Evolutionary conservation across 2,797 vertebrate genomes (phyloP).

Genomic region (Danionella dracula): DNA sequence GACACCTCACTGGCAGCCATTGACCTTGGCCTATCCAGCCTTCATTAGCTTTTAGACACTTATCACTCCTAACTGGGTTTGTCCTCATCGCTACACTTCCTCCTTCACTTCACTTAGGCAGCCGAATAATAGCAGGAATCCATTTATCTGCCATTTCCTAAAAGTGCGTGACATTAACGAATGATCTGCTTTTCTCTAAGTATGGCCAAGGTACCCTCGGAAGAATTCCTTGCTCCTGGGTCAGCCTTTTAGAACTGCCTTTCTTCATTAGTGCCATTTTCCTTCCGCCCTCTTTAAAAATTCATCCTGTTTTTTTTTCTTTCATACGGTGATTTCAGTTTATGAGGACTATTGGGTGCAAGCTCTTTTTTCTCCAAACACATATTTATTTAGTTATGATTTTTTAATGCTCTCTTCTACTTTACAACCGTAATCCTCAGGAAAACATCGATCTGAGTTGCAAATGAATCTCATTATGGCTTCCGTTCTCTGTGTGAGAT

Average conservation of each 20-base stretch:
- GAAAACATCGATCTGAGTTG: slow-evolving; percentile 75
- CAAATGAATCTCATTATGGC: slow-evolving; percentile 78
- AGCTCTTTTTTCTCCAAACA: slow-evolving; percentile 69
- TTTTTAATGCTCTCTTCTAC: slow-evolving; percentile 74
- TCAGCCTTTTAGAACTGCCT: slow-evolving; percentile 68
- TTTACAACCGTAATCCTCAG: slow-evolving; percentile 73
- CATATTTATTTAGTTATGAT: slow-evolving; percentile 79
- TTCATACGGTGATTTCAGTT: slow-evolving; percentile 59
- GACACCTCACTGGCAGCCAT: slow-evolving; percentile 75
- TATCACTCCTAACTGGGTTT: slow-evolving; percentile 84
- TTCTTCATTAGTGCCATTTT: slow-evolving; percentile 61
- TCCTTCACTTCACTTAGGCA: slow-evolving; percentile 81
- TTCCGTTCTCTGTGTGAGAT: slow-evolving; percentile 70
- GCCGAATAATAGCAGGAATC: slow-evolving; percentile 82
- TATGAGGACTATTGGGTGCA: too few species aligned
- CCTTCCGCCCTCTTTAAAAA: slow-evolving; percentile 77
- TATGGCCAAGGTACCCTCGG: slow-evolving; percentile 77
- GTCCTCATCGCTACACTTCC: slow-evolving; percentile 76
- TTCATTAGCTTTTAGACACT: slow-evolving; percentile 86
- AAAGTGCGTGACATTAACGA: slow-evolving; percentile 82
- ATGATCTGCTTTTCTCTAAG: slow-evolving; percentile 82
- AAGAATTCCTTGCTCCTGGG: slow-evolving; percentile 70
- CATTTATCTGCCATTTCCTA: slow-evolving; percentile 87
- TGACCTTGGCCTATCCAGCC: slow-evolving; percentile 81
- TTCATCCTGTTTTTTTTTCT: slow-evolving; percentile 62